phyloP scores from a whole-genome alignment of 2,797 vertebrate species.

The Periparus ater region DNA sequence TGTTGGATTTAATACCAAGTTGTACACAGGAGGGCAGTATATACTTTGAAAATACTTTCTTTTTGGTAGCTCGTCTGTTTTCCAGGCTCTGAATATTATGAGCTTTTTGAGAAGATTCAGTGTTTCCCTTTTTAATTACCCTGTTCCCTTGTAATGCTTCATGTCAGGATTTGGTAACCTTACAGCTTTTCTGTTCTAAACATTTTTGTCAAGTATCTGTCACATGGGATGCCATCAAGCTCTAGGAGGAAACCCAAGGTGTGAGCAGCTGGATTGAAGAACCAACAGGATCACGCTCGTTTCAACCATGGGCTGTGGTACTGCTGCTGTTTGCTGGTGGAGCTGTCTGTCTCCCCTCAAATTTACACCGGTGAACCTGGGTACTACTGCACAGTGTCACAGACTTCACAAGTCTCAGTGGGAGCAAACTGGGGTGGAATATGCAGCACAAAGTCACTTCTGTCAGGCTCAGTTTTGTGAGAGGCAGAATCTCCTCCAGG shows the following conservation, averaged over 20 bases:
- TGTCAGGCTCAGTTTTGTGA: background rate
- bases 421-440: background rate
- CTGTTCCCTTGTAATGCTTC: background rate
- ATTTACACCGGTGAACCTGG: background rate
- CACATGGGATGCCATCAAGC: background rate
- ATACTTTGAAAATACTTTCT: background rate
- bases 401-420: background rate
- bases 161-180: background rate
- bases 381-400: background rate
- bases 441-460: background rate
- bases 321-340: background rate
- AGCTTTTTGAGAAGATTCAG: background rate
- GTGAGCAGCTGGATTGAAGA: background rate
- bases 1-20: background rate
- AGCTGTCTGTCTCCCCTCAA: background rate
- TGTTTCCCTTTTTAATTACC: background rate
- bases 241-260: background rate
- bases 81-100: background rate
- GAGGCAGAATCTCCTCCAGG: background rate
- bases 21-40: conserved; percentile 70
- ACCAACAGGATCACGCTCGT: fast-evolving
- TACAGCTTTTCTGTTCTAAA: background rate
- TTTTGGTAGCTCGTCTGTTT: background rate
- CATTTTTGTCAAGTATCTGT: background rate
- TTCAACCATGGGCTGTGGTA: background rate